Base-by-base conservation (phyloP, 2,888 invertebrate genomes). In the Drosophila picticornis region DNA sequence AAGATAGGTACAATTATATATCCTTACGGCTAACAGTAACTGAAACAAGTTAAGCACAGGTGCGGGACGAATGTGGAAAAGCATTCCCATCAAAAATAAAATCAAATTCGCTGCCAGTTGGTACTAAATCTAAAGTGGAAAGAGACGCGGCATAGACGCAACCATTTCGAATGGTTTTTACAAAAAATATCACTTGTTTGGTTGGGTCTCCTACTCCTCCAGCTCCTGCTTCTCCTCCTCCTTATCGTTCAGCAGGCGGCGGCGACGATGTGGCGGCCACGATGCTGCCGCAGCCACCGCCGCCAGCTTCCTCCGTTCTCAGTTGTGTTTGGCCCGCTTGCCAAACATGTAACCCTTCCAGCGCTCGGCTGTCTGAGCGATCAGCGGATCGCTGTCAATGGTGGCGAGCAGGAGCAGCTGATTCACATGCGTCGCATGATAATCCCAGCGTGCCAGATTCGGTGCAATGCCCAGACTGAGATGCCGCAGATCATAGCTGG, bases 391-490 rank as follows among this genome's bases (percentile, higher is more conserved):
- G 67, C 95, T 95, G 82, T 98, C 97, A 52, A 99, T 95, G 0
- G 98, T 97, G 46, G 96, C 96, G 31, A 99, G 94, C 66, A 98
- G 94, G 77, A 99, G 95, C 77, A 99, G 94, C 92, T 99, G 99
- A 94, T 99, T 99, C 31, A 99, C 97, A 93, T 99, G 99, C 0
- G 99, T 99, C 0, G 98, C 97, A 94, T 99, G 99, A 93, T 99
- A 99, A 92, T 99, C 99, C 98, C 99, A 99, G 66, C 99, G 94
- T 0, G 99, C 99, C 74, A 99, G 94, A 93, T 99, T 99, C 0
- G 98, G 98, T 32, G 97, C 96, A 25, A 97, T 96, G 27, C 93
- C 97, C 40, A 98, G 94, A 0, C 97, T 97, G 91, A 98, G 96
- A 93, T 99, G 99, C 19, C 99, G 94, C 61, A 99, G 94, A 94